These are phyloP conservation scores for Achatina immaculata DNA, from an alignment of 1,140 invertebrate genomes.

Conservation along the genomic window DNA sequence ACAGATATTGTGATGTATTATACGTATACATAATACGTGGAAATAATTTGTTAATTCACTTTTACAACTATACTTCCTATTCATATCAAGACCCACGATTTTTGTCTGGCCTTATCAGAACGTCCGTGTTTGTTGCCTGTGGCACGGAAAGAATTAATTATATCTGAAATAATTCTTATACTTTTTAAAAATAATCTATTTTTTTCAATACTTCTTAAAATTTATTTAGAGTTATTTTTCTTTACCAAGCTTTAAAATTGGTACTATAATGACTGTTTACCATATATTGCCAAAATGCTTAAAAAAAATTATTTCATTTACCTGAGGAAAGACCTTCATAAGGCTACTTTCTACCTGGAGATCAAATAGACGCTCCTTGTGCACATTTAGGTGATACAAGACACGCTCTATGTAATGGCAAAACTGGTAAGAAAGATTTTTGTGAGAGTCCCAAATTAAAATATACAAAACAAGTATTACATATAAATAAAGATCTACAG, in stretches of 20 bases:
- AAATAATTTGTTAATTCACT: too few relatives aligned
- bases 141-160: too few relatives aligned
- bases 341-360: slow-evolving; percentile 54
- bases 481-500: not conserved
- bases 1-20: too few relatives aligned
- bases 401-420: slow-evolving; percentile 59
- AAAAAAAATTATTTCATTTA: too few relatives aligned
- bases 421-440: slow-evolving; percentile 45
- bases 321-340: slow-evolving; percentile 55
- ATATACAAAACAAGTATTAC: not conserved
- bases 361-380: slow-evolving; percentile 59
- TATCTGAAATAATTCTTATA: not conserved
- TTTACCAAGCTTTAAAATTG: too few relatives aligned
- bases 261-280: too few relatives aligned
- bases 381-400: slow-evolving; percentile 47
- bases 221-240: not conserved
- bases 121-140: too few relatives aligned
- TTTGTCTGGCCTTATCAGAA: too few relatives aligned
- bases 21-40: too few relatives aligned
- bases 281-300: too few relatives aligned
- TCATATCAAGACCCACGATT: too few relatives aligned
- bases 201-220: not conserved
- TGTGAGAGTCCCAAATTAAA: not conserved
- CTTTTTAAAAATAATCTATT: not conserved
- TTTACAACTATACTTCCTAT: too few relatives aligned